Conservation (phyloP, 2,888 invertebrate species). For the Gastracanthus pulcherrimus region DNA sequence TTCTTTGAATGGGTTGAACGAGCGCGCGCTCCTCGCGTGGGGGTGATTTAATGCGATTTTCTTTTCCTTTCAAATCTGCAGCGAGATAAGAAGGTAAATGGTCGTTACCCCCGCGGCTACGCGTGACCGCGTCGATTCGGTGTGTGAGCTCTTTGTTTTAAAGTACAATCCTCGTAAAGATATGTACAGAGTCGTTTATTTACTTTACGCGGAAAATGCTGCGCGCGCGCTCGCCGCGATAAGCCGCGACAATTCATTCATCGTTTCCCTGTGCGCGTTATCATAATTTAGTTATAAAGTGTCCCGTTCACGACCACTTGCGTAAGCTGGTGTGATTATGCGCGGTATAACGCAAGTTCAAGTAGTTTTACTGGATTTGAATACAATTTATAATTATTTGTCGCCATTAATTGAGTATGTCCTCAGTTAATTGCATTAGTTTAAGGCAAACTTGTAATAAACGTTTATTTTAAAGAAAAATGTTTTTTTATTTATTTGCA, state of each 20-base stretch:
- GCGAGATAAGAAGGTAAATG: constrained; percentile 42
- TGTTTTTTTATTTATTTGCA: no score
- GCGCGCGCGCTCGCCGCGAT: no score
- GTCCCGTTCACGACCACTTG: neutral
- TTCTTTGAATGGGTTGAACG: neutral
- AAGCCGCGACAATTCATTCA: constrained; percentile 44
- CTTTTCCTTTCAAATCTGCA: constrained; percentile 34
- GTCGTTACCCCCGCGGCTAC: constrained; percentile 30
- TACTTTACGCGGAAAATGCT: constrained; percentile 7
- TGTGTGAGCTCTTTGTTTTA: constrained; percentile 39
- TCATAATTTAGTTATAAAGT: neutral
- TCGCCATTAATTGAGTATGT: no score
- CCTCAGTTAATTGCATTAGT: no score
- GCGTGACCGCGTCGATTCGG: neutral
- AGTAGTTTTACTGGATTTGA: no score
- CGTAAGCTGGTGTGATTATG: neutral
- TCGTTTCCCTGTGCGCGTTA: neutral
- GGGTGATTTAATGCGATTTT: constrained; percentile 50
- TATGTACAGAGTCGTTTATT: neutral
- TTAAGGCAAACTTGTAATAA: no score
- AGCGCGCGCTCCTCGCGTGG: neutral
- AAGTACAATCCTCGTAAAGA: neutral
- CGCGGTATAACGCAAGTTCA: no score
- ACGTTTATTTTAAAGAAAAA: no score
- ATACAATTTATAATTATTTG: no score